Base-by-base conservation (phyloP, 2,888 invertebrate genomes). In the Aphidius colemani region DNA sequence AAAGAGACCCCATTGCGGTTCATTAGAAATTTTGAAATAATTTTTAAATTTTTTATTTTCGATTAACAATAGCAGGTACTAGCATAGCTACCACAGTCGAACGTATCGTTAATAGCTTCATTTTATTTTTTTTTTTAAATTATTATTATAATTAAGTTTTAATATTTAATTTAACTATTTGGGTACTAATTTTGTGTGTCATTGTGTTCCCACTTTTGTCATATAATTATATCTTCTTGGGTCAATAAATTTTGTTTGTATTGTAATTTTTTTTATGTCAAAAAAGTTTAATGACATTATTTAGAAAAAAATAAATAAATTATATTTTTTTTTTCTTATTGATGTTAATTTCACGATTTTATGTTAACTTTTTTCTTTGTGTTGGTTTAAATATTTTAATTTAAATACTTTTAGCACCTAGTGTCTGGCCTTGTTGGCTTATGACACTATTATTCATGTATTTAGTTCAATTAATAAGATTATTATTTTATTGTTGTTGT, bases 11-110 rank as follows among this genome's bases (percentile, higher is more conserved):
- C 60, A 56, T 63, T 48, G 40, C n/a, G 40, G 30, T 30, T 30
- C 5, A 30, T 30, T 30, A 30, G 30, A 30, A 30, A 30, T 30
- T 30, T 30, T 30, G 30, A 30, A 30, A 30, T 30, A 30, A 30
- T 65, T 59, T 63, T 64, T 63, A 18, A 18, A 18, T 63, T 61
- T 65, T 61, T 68, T 63, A 64, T 64, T 70, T 74, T 69, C 74
- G 69, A 73, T 79, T 79, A 80, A 80, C 77, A 80, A 81, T 81
- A 82, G 83, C 83, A 83, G 83, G 83, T 83, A 83, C 83, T 82
- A 83, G 81, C 82, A 83, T 83, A 83, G 83, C 83, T 83, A 83
- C 82, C 82, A 83, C 83, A 82, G 83, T 81, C 82, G 80, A 82
- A 82, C 82, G 81, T 82, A 82, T 82, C 80, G 79, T 81, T 80